These are phyloP conservation scores for Podarcis muralis DNA, from an alignment of 2,113 vertebrate species.

Conservation along the genomic window DNA sequence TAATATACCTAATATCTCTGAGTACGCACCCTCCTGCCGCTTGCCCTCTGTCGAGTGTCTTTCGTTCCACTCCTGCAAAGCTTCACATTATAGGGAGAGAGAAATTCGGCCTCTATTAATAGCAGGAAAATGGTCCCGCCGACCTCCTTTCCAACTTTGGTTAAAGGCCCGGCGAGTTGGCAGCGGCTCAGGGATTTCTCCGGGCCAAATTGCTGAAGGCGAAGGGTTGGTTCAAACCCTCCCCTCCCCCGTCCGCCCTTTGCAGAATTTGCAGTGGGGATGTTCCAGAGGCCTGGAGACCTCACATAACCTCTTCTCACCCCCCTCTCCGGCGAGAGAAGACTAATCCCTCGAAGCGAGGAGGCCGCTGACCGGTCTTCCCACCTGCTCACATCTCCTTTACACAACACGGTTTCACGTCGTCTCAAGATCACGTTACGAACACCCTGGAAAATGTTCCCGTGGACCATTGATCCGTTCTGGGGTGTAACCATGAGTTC, in stretches of 20 bases:
- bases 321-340: background rate
- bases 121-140: background rate
- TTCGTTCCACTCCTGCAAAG: background rate
- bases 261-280: background rate
- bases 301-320: background rate
- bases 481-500: too few relatives aligned
- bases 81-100: background rate
- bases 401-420: too few relatives aligned
- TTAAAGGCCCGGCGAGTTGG: background rate
- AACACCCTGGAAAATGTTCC: too few relatives aligned
- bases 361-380: background rate
- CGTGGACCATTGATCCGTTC: too few relatives aligned
- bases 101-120: background rate
- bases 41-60: background rate
- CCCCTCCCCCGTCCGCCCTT: background rate
- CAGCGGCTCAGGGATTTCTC: background rate
- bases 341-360: background rate
- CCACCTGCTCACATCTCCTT: too few relatives aligned
- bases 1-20: too few relatives aligned
- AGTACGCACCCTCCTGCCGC: too few relatives aligned
- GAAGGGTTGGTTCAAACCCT: background rate
- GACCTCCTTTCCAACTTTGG: conserved; percentile 3
- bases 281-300: background rate
- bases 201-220: background rate
- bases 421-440: too few relatives aligned